These are phyloP conservation scores for Papilio demoleus DNA, from an alignment of 2,888 invertebrate species.

Conservation along the genomic window DNA sequence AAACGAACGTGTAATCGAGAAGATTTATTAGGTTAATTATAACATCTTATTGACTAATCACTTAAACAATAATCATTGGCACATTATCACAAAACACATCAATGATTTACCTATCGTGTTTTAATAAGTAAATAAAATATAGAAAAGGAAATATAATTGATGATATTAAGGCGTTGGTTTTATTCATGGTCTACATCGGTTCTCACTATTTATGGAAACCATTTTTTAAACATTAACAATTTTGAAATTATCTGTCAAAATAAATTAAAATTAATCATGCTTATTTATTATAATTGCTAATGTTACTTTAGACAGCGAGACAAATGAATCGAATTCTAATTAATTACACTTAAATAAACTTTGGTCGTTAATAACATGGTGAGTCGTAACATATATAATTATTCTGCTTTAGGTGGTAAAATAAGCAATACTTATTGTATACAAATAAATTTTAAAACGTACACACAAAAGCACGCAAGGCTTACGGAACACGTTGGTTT, in stretches of 20 bases:
- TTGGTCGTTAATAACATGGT: conserved; percentile 33
- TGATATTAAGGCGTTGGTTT: neutral
- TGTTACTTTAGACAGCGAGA: conserved; percentile 9
- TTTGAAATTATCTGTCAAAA: neutral
- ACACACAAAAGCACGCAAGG: conserved; percentile 9
- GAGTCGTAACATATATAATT: neutral
- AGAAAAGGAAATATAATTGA: neutral
- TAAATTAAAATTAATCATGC: neutral
- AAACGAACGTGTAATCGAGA: conserved; percentile 46
- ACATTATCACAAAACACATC: conserved; percentile 83
- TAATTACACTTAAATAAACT: conserved; percentile 31
- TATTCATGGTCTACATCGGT: neutral
- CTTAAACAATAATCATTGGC: conserved; percentile 81
- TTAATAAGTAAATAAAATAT: conserved; percentile 27
- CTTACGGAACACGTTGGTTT: neutral
- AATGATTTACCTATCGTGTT: conserved; percentile 65
- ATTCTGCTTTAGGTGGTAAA: conserved; percentile 10
- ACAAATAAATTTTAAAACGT: neutral
- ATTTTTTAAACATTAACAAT: no score
- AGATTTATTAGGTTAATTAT: conserved; percentile 52
- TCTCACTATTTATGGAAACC: neutral
- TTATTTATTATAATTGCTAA: conserved; percentile 3
- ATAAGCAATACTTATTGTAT: neutral
- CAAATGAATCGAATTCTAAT: conserved; percentile 8
- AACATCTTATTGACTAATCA: conserved; percentile 35